Evolutionary conservation across 1,140 invertebrate genomes (phyloP), one percentile per base, ranked within the genome.

Genomic region (Helicorthomorpha holstii): DNA sequence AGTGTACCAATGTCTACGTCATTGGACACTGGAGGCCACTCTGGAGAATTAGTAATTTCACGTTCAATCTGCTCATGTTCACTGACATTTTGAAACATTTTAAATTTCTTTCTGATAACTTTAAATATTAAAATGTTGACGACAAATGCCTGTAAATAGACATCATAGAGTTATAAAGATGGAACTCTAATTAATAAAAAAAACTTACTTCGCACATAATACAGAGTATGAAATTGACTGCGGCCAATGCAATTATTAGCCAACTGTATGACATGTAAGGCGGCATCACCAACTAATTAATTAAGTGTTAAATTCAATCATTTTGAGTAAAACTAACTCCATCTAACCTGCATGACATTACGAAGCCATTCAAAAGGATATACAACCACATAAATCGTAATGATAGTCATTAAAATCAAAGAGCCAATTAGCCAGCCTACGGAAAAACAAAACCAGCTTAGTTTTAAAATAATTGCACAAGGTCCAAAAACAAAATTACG

Each of bases 351-450:
- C 44, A 52, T 3, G 10, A 48, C 2, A 24, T 52, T 24, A 2
- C 3, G 3, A 3, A 52, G 19, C 51, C 51, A 52, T 2, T 72
- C 48, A 3, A 75, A 72, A 0, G 86, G 85, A 54, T 73, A 71
- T 0, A 87, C 29, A 0, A 80, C 75, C 21, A 90, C 74, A 57
- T 85, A 85, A 0, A 74, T 51, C 51, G 81, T 81, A 21, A 83
- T 50, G 1, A 63, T 57, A 0, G 75, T 76, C 63, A 82, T 78
- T 1, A 80, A 23, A 14, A 81, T 27, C 4, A 89, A 63, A 24
- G 80, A 77, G 0, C 71, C 58, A 34, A 82, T 74, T 1, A 86
- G 75, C 16, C 52, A 49, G 52, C 51, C 60, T 60, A n/a, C n/a
- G n/a, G 27, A 53, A 44, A 48, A 45, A 51, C 16, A 34, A 34